A percentile compares a stretch with the other conserved stretches of the same genome.
Evolutionary conservation across 2,888 invertebrate species (phyloP).

Genomic region (Erebia epiphron): DNA sequence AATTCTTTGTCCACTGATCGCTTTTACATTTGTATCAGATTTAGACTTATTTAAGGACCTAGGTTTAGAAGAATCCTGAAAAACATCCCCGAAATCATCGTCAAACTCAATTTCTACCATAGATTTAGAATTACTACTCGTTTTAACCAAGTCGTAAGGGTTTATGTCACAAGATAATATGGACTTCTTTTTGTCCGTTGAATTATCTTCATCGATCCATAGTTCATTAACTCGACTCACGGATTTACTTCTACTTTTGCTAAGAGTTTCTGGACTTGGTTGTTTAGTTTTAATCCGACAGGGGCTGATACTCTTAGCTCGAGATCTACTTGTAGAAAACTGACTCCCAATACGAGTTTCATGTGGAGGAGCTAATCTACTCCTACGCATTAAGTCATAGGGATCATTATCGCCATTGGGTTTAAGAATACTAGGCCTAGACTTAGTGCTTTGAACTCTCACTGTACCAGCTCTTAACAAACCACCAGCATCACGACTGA

Average conservation of each 20-base stretch:
- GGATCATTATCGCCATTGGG: slow-evolving; percentile 85
- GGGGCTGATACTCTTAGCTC: slow-evolving; percentile 83
- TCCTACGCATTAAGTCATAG: slow-evolving; percentile 92
- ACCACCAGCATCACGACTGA: slow-evolving; percentile 72
- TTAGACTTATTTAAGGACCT: slow-evolving; percentile 60
- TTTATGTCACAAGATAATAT: slow-evolving; percentile 93
- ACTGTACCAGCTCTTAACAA: slow-evolving; percentile 85
- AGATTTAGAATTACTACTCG: slow-evolving; percentile 71
- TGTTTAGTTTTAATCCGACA: slow-evolving; percentile 81
- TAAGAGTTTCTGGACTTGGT: slow-evolving; percentile 69
- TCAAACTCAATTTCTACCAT: slow-evolving; percentile 79
- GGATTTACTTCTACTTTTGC: slow-evolving; percentile 74
- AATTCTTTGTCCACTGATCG: slow-evolving; percentile 87
- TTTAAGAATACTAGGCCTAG: slow-evolving; percentile 86
- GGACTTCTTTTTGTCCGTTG: slow-evolving; percentile 82
- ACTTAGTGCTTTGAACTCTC: slow-evolving; percentile 82
- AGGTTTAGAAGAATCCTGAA: slow-evolving; percentile 67
- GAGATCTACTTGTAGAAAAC: slow-evolving; percentile 73
- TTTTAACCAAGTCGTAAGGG: slow-evolving; percentile 91
- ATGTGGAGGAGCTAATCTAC: slow-evolving; percentile 86
- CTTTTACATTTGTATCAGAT: slow-evolving; percentile 81
- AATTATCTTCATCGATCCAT: slow-evolving; percentile 71
- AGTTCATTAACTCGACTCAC: slow-evolving; percentile 76
- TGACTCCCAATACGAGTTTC: slow-evolving; percentile 80
- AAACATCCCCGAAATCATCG: slow-evolving; percentile 74